phyloP scores from a whole-genome alignment of 2,113 vertebrate species.

The Ceyx cyanopectus region DNA sequence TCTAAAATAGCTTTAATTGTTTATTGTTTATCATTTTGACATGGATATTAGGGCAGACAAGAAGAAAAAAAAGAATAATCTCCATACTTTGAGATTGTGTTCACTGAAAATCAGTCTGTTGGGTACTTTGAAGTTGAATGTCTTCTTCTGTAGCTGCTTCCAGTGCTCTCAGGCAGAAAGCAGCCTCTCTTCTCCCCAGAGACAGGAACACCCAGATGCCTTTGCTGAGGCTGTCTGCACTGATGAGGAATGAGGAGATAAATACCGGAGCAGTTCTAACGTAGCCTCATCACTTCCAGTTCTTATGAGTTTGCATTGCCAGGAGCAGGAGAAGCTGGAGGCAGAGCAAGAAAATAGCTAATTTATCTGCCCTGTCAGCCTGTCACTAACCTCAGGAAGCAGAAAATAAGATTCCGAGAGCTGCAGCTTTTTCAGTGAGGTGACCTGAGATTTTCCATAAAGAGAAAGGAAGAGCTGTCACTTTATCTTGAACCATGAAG shows the following conservation, averaged over 20 bases:
- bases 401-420: background rate
- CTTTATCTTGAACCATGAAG: background rate
- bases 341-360: background rate
- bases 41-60: background rate
- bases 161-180: background rate
- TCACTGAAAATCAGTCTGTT: background rate
- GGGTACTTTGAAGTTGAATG: background rate
- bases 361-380: background rate
- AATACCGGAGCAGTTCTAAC: background rate
- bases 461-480: background rate
- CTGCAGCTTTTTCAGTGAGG: background rate
- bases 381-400: background rate
- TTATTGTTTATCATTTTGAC: background rate
- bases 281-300: background rate
- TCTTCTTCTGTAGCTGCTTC: background rate
- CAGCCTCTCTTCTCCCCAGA: background rate
- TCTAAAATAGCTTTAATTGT: background rate
- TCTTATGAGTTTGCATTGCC: background rate
- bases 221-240: background rate
- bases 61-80: background rate
- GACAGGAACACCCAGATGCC: background rate
- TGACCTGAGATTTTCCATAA: conserved; percentile 1
- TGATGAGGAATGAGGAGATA: background rate
- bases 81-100: background rate
- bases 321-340: background rate